Evolutionary conservation across 2,113 vertebrate genomes (phyloP), one percentile per base, ranked within the genome.

Genomic region (Lynx canadensis): DNA sequence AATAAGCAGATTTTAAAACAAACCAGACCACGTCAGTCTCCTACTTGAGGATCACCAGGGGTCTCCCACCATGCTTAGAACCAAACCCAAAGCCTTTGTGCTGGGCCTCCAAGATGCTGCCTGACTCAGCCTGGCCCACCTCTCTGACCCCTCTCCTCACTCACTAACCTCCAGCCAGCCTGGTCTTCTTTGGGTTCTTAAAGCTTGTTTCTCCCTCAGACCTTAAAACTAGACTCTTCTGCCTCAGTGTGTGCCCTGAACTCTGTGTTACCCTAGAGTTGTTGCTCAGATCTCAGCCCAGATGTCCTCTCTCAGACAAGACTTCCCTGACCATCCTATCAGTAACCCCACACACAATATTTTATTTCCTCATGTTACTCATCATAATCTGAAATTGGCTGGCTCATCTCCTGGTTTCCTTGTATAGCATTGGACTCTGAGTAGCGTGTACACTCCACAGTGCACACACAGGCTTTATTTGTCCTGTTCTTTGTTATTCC

Each of bases 1-100:
- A 89, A 86, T 78, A 41, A 92, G 52, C 69, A 85, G 45, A 69
- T 82, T 94, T 92, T 18, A 79, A 97, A 91, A 83, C 45, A 97
- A 91, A 38, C 45, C 29, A 74, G 50, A 89, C 76, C n/a, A 36
- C 79, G 60, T 82, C 52, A 74, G 0, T 95, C 36, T 69, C 57
- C 69, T 95, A 4, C 45, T 91, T 93, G 33, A 91, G 66, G 69
- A 52, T 27, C 15, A 0, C 12, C 52, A 4, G 73, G 38, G 38
- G 7, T 68, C 89, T 93, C 48, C 71, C 33, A 57, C 80, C 27
- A 79, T 12, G 14, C 73, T 83, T 71, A n/a, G 27, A 76, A 33
- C 52, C 50, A 66, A 85, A 76, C 29, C 48, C 12, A 21, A 11
- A 55, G 45, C 57, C 38, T 84, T 60, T 69, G 66, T 66, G 19